phyloP scores from a whole-genome alignment of 2,113 vertebrate genomes.

The Rhynchopsitta pachyrhyncha region DNA sequence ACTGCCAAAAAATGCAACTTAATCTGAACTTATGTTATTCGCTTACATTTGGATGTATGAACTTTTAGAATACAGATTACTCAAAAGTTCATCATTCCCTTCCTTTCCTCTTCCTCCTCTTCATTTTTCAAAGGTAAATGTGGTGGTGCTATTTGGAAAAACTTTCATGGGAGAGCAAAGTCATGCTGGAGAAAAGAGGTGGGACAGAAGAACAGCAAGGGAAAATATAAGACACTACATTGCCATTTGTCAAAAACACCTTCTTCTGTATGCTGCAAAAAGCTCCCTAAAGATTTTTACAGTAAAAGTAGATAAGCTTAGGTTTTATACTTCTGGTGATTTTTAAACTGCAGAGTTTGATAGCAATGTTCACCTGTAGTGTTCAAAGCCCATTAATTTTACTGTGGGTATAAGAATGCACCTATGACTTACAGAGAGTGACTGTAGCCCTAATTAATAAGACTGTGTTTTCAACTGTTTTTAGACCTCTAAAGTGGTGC shows the following conservation, averaged over 20 bases:
- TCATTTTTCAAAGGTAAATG: background rate
- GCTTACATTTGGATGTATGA: background rate
- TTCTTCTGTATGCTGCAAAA: background rate
- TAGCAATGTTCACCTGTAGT: background rate
- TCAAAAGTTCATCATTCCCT: background rate
- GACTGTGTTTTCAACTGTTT: background rate
- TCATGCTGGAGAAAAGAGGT: background rate
- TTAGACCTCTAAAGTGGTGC: background rate
- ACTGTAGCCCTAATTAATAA: background rate
- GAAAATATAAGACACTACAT: background rate
- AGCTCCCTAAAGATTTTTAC: background rate
- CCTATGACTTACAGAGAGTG: background rate
- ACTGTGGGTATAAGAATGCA: background rate
- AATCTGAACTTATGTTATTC: background rate
- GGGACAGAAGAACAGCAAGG: background rate
- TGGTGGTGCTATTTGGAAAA: background rate
- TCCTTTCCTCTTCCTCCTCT: background rate
- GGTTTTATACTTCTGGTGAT: background rate
- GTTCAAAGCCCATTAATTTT: constrained; percentile 11
- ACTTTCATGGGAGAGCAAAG: background rate
- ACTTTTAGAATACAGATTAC: background rate
- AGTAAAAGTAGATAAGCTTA: background rate
- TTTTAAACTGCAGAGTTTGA: background rate
- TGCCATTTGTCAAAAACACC: background rate
- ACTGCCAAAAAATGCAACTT: background rate